A percentile compares a stretch with the other conserved stretches of the same genome.
phyloP scores from a whole-genome alignment of 2,797 vertebrate genomes.

The Argya squamiceps region DNA sequence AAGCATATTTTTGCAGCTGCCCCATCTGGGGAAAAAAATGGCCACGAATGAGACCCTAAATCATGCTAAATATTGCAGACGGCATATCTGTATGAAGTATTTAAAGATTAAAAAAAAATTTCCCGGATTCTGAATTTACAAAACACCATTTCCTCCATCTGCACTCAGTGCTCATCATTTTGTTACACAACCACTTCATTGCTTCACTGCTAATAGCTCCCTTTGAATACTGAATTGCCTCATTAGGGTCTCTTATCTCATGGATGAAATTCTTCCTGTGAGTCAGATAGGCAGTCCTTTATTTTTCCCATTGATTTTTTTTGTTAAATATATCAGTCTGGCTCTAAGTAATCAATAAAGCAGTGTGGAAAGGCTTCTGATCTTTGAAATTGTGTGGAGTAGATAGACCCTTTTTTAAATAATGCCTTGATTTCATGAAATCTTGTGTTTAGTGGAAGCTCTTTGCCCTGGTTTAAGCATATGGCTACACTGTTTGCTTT shows the following conservation, averaged over 20 bases:
- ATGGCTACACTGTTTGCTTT: neutral
- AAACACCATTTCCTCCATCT: constrained; percentile 59
- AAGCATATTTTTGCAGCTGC: constrained; percentile 39
- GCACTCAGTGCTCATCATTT: constrained; percentile 31
- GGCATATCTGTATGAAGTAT: constrained; percentile 20
- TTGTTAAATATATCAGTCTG: constrained; percentile 22
- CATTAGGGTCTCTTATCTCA: constrained; percentile 51
- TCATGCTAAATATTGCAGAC: constrained; percentile 36
- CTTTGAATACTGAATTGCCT: constrained; percentile 58
- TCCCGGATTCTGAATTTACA: constrained; percentile 27
- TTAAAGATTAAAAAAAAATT: neutral
- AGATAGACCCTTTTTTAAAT: neutral
- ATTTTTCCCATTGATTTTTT: constrained; percentile 61
- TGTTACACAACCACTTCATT: constrained; percentile 44
- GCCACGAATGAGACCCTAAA: neutral
- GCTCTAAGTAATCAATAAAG: constrained; percentile 44
- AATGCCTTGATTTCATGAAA: neutral
- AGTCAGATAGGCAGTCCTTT: constrained; percentile 40
- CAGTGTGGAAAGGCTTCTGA: neutral
- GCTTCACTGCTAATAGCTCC: constrained; percentile 21
- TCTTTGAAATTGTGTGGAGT: neutral
- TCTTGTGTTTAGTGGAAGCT: neutral
- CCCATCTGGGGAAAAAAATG: neutral
- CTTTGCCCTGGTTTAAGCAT: neutral
- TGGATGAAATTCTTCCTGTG: constrained; percentile 54